Conservation (phyloP, 1,140 invertebrate genomes). For the Mizuhopecten yessoensis region DNA sequence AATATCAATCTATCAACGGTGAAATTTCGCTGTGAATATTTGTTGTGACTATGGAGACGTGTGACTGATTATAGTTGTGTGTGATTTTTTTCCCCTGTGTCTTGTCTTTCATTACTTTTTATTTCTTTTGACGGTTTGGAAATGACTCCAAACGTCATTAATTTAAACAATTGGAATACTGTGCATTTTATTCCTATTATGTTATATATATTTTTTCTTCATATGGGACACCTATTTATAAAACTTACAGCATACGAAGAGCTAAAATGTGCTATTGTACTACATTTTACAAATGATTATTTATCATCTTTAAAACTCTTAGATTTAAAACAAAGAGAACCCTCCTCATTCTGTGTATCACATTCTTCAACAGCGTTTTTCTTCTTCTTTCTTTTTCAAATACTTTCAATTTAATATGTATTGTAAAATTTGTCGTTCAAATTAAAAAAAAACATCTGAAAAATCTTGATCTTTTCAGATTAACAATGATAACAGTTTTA, state of each 20-base stretch:
- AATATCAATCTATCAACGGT: neutral
- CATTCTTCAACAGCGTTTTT: neutral
- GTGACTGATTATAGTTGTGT: neutral
- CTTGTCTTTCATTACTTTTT: slow-evolving; percentile 25
- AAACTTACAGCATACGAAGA: slow-evolving; percentile 24
- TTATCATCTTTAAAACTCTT: slow-evolving; percentile 29
- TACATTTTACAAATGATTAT: neutral
- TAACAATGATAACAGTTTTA: neutral
- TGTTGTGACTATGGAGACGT: slow-evolving; percentile 11
- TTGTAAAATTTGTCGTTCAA: slow-evolving; percentile 3
- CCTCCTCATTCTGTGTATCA: neutral
- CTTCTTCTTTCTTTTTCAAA: neutral
- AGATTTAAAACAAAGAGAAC: slow-evolving; percentile 34
- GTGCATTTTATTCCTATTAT: neutral
- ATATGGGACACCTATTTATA: neutral
- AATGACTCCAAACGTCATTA: neutral
- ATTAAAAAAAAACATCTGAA: neutral
- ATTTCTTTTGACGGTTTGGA: neutral
- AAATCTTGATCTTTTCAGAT: neutral
- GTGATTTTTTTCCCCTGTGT: slow-evolving; percentile 12
- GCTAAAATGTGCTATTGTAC: neutral
- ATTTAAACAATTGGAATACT: neutral
- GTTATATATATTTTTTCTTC: neutral
- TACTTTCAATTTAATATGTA: neutral
- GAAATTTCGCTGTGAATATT: neutral